Conservation (phyloP, 2,113 vertebrate genomes). For the Tupaia tana region DNA sequence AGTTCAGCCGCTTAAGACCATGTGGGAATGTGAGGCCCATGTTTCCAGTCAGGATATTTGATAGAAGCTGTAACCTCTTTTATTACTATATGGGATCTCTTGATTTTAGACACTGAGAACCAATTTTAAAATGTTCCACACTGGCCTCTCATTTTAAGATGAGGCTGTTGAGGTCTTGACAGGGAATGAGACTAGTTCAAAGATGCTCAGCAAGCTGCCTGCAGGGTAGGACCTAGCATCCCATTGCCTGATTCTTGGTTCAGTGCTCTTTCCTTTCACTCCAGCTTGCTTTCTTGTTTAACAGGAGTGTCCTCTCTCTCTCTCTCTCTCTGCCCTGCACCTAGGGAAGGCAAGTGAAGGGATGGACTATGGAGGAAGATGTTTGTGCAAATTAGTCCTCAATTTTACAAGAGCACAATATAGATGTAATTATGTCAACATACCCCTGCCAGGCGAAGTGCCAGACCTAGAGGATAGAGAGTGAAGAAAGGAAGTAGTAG, state of each 20-base stretch:
- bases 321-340: neutral
- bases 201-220: neutral
- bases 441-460: too few species aligned
- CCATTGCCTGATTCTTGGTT: neutral
- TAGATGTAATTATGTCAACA: neutral
- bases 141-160: neutral
- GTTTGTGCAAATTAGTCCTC: neutral
- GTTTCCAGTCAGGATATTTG: neutral
- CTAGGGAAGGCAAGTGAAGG: neutral
- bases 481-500: neutral
- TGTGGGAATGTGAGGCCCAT: rapidly evolving
- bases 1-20: neutral
- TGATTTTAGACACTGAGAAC: neutral
- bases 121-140: neutral
- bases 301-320: neutral
- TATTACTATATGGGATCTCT: too few species aligned
- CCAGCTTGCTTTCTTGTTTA: neutral
- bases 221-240: neutral
- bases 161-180: neutral
- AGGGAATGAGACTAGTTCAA: neutral
- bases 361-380: neutral
- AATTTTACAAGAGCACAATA: neutral
- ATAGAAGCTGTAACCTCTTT: neutral
- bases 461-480: neutral
- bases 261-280: neutral